These are phyloP conservation scores for Loriculus beryllinus DNA, from an alignment of 2,797 vertebrate species.

Conservation along the genomic window DNA sequence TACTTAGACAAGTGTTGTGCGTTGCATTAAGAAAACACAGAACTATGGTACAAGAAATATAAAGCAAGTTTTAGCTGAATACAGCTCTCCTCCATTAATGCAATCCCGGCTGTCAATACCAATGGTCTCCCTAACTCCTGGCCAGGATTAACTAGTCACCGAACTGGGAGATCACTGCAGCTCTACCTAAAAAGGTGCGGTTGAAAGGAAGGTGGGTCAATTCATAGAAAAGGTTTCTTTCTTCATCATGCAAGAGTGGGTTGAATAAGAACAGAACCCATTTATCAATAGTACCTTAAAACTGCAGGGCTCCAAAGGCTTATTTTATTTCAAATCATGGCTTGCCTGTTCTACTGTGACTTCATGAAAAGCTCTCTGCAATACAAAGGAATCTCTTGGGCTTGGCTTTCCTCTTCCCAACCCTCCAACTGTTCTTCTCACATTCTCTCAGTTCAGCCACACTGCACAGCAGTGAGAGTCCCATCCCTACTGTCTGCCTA, in stretches of 20 bases:
- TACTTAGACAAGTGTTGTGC: neutral
- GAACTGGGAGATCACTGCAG: neutral
- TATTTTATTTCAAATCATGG: slow-evolving; percentile 58
- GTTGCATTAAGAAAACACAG: neutral
- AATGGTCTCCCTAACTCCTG: slow-evolving; percentile 18
- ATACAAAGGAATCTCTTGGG: neutral
- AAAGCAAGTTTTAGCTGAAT: slow-evolving; percentile 11
- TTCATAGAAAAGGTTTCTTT: slow-evolving; percentile 37
- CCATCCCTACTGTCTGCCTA: neutral
- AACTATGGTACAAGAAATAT: neutral
- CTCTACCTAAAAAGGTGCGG: neutral
- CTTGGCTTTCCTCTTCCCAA: neutral
- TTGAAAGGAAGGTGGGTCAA: neutral
- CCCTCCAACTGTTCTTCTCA: neutral
- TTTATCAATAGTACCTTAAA: slow-evolving; percentile 62
- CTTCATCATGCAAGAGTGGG: neutral
- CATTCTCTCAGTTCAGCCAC: neutral
- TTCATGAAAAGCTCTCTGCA: slow-evolving; percentile 28
- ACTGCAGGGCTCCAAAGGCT: slow-evolving; percentile 52
- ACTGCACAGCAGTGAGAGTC: neutral
- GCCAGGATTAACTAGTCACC: slow-evolving; percentile 4
- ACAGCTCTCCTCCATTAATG: neutral
- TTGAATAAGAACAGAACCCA: slow-evolving; percentile 51
- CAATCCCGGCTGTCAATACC: neutral
- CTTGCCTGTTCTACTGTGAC: neutral